phyloP scores from a whole-genome alignment of 2,113 vertebrate genomes.

The Daboia siamensis region DNA sequence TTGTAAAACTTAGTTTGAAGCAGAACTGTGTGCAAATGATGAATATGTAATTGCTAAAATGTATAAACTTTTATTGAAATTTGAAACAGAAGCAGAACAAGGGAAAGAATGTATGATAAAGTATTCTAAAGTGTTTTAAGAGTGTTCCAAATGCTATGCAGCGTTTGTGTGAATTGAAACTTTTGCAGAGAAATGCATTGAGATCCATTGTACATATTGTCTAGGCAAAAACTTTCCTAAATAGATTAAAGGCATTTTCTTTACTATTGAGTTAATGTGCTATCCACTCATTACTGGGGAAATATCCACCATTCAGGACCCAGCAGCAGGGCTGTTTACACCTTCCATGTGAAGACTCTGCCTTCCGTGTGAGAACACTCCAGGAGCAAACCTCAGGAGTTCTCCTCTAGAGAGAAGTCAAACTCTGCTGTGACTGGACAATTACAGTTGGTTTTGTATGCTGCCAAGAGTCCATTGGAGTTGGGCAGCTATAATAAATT shows the following conservation, averaged over 20 bases:
- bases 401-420: background rate
- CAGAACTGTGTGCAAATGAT: background rate
- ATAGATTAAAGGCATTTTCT: background rate
- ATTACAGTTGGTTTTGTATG: background rate
- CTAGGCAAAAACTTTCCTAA: background rate
- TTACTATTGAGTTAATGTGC: background rate
- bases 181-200: background rate
- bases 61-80: background rate
- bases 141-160: background rate
- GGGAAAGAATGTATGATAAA: background rate
- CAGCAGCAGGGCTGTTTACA: background rate
- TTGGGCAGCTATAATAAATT: background rate
- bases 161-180: background rate
- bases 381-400: background rate
- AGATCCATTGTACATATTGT: background rate
- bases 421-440: background rate
- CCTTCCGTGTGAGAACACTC: background rate
- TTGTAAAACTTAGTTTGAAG: background rate
- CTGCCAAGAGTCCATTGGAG: background rate
- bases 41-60: background rate
- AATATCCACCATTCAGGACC: background rate
- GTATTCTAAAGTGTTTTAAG: background rate
- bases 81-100: background rate
- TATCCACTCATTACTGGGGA: background rate
- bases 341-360: background rate